Evolutionary conservation across 37 sponge, comb jelly and placozoan genomes (phyloP).

Genomic region (Ianthella basta): DNA sequence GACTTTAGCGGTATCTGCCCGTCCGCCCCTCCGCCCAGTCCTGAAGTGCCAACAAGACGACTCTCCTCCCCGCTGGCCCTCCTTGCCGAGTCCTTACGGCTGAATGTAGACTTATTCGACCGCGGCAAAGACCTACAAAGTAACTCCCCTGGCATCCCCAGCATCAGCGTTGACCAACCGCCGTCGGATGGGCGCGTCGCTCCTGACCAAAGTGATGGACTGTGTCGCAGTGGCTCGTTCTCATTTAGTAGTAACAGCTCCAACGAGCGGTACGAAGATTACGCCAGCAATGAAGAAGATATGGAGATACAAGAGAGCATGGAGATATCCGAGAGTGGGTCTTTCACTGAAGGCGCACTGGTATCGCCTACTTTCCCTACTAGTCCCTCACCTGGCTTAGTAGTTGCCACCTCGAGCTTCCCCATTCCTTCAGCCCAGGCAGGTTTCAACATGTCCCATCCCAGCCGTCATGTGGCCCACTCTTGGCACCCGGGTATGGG

Average conservation of each 20-base stretch:
- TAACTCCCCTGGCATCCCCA: not conserved
- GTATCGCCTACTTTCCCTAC: not conserved
- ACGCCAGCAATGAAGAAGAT: not conserved
- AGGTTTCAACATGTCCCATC: not conserved
- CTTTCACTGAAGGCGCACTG: not conserved
- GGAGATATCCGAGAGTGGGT: not conserved
- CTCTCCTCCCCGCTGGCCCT: not conserved
- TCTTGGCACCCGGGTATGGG: conserved; percentile 27
- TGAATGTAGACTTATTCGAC: not conserved
- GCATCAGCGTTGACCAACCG: not conserved
- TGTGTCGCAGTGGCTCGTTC: not conserved
- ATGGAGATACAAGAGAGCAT: not conserved
- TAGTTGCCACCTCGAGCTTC: not conserved
- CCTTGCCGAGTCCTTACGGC: not conserved
- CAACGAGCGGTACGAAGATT: not conserved
- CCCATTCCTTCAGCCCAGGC: not conserved
- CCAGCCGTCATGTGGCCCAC: not conserved
- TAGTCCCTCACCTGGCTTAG: no score
- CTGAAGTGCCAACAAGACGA: conserved; percentile 37
- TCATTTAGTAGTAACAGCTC: not conserved
- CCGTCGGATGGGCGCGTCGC: no score
- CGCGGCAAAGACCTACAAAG: not conserved
- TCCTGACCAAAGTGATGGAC: not conserved
- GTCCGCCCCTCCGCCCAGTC: conserved; percentile 58
- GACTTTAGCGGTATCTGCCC: conserved; percentile 19